These are phyloP conservation scores for Microcebus griseorufus DNA, from an alignment of 2,113 vertebrate genomes.

Conservation along the genomic window DNA sequence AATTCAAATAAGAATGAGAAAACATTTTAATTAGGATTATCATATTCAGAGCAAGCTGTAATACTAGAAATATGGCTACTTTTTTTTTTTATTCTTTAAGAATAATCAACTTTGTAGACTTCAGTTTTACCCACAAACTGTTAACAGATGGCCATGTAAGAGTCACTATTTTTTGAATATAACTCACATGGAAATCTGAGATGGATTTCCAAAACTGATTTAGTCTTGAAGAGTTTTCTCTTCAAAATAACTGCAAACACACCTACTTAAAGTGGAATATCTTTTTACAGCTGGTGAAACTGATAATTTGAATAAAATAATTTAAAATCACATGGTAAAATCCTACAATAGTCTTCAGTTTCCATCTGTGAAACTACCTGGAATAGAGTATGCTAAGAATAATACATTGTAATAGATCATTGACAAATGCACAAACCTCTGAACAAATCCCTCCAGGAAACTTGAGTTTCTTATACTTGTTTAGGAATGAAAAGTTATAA, in stretches of 20 bases:
- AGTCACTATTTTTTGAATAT: neutral
- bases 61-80: neutral
- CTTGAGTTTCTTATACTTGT: neutral
- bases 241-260: constrained; percentile 22
- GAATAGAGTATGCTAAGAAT: neutral
- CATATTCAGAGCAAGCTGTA: neutral
- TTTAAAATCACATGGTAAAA: neutral
- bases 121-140: neutral
- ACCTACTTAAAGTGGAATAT: neutral
- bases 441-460: neutral
- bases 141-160: neutral
- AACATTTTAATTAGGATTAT: constrained; percentile 4
- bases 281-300: neutral
- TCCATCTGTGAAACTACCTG: neutral
- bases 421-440: neutral
- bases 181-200: constrained; percentile 10
- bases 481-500: neutral
- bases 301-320: neutral
- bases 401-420: neutral
- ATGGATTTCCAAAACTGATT: neutral
- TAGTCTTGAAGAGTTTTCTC: neutral
- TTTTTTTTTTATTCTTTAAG: neutral
- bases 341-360: neutral
- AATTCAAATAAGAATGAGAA: neutral
- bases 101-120: neutral